These are phyloP conservation scores for Bostrychus sinensis DNA, from an alignment of 2,113 vertebrate species.

Conservation along the genomic window DNA sequence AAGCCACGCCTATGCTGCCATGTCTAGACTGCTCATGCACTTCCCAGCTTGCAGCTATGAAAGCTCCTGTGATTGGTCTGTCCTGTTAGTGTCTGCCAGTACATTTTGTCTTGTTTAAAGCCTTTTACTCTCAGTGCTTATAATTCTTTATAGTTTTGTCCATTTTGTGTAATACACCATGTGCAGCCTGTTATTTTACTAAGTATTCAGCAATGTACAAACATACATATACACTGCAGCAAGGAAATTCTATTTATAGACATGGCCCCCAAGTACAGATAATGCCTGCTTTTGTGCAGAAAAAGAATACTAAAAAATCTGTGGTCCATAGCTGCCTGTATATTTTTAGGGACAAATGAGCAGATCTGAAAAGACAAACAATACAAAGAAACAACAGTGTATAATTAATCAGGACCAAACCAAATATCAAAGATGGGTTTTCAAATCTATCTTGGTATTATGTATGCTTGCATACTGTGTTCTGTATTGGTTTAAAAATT, in stretches of 20 bases:
- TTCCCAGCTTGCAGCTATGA: slow-evolving; percentile 45
- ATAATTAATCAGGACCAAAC: neutral
- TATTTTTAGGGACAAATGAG: slow-evolving; percentile 28
- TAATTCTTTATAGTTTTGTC: slow-evolving; percentile 23
- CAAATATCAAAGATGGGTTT: no score
- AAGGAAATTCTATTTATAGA: slow-evolving; percentile 65
- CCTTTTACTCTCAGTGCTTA: slow-evolving; percentile 21
- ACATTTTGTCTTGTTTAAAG: slow-evolving; percentile 20
- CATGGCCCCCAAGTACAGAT: slow-evolving; percentile 43
- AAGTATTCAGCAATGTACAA: slow-evolving; percentile 36
- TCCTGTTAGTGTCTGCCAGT: slow-evolving; percentile 24
- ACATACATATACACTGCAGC: slow-evolving; percentile 55
- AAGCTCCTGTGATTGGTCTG: slow-evolving; percentile 37
- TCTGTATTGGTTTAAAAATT: no score
- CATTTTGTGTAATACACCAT: slow-evolving; percentile 42
- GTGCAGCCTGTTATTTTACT: slow-evolving; percentile 38
- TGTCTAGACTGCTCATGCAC: slow-evolving; percentile 32
- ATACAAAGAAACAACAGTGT: slow-evolving; percentile 14
- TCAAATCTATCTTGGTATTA: slow-evolving; percentile 7
- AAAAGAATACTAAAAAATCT: slow-evolving; percentile 25
- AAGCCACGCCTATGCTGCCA: slow-evolving; percentile 43
- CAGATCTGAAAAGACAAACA: slow-evolving; percentile 9
- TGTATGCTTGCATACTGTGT: slow-evolving; percentile 9
- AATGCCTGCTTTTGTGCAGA: slow-evolving; percentile 28
- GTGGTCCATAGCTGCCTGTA: slow-evolving; percentile 2